Evolutionary conservation across 2,888 invertebrate genomes (phyloP).

Genomic region (Andrena camellia): DNA sequence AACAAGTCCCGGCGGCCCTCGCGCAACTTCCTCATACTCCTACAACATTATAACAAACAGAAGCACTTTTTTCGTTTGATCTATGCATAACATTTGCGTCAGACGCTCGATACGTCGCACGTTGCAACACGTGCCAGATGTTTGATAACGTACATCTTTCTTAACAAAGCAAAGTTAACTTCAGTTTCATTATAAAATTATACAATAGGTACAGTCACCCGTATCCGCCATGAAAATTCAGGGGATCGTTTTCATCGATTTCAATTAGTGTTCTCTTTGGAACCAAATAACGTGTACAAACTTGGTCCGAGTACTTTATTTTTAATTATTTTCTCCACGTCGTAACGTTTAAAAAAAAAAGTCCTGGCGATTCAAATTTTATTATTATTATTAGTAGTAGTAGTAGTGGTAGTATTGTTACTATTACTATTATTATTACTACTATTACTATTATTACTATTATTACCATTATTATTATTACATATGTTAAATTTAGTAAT

Average conservation of each 20-base stretch:
- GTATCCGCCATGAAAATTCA: too few relatives aligned
- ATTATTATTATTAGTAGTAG: background rate
- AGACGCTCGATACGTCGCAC: background rate
- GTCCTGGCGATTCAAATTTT: background rate
- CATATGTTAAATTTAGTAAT: too few relatives aligned
- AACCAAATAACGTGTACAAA: too few relatives aligned
- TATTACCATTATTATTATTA: too few relatives aligned
- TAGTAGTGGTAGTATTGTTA: too few relatives aligned
- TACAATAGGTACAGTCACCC: background rate
- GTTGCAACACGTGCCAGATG: background rate
- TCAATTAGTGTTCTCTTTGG: too few relatives aligned
- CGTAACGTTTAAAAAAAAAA: background rate
- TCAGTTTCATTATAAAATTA: background rate
- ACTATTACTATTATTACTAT: too few relatives aligned
- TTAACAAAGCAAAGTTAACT: background rate
- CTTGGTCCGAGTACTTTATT: too few relatives aligned
- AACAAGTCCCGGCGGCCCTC: background rate
- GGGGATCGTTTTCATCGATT: too few relatives aligned
- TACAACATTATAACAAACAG: conserved; percentile 3
- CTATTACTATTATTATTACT: too few relatives aligned
- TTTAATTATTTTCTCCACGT: too few relatives aligned
- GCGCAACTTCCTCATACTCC: background rate
- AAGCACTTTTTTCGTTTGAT: background rate
- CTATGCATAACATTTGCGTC: conserved; percentile 3
- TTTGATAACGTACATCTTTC: background rate